Evolutionary conservation across 2,888 invertebrate species (phyloP).

Genomic region (Scaptomyza caliginosa): DNA sequence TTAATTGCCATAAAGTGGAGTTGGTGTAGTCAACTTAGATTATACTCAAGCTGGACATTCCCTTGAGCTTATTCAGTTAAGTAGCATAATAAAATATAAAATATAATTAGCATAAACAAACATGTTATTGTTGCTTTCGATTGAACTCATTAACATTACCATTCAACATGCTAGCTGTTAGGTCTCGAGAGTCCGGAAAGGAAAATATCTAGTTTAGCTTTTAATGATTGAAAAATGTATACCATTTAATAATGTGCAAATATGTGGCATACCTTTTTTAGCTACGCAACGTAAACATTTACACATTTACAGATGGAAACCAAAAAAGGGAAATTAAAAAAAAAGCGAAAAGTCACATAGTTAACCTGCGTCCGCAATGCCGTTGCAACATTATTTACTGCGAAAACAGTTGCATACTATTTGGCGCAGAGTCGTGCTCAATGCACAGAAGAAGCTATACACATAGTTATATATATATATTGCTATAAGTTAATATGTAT

Average conservation of each 20-base stretch:
- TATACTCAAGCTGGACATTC: not conserved
- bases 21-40: conserved; percentile 2
- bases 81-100: not conserved
- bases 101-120: not conserved
- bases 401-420: conserved; percentile 69
- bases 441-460: conserved; percentile 1
- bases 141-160: not conserved
- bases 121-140: not conserved
- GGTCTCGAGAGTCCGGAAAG: no score
- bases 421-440: conserved; percentile 54
- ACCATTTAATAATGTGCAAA: conserved; percentile 65
- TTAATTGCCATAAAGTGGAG: conserved; percentile 31
- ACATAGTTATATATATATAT: not conserved
- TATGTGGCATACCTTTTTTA: conserved; percentile 55
- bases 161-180: no score
- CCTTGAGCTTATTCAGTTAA: not conserved
- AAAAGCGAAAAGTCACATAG: conserved; percentile 3
- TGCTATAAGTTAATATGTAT: not conserved
- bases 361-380: conserved; percentile 64
- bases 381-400: conserved; percentile 75
- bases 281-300: conserved; percentile 38
- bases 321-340: conserved; percentile 1
- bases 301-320: conserved; percentile 43
- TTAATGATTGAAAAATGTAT: no score
- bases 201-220: no score